These are phyloP conservation scores for Tinamus guttatus DNA, from an alignment of 2,113 vertebrate species.

Conservation along the genomic window DNA sequence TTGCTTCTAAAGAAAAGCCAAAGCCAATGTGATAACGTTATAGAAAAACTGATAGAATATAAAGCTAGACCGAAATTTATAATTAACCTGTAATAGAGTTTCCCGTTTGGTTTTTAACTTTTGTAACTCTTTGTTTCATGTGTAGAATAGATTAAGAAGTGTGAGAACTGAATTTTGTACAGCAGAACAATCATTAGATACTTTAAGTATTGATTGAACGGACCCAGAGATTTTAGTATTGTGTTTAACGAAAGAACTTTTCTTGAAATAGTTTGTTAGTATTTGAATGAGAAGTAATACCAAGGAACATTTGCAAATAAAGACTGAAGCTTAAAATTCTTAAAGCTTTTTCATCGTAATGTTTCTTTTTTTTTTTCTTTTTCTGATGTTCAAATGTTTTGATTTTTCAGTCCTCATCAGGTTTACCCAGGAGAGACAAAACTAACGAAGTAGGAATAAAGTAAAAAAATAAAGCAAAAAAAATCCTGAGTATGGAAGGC, in stretches of 20 bases:
- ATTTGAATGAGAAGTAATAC: not conserved
- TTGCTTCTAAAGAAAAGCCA: not conserved
- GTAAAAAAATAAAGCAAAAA: not conserved
- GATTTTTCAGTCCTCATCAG: not conserved
- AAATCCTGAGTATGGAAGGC: not conserved
- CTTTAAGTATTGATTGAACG: too few relatives aligned
- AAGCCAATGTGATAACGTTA: not conserved
- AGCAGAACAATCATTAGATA: not conserved
- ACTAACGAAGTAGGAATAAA: not conserved
- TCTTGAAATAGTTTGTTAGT: not conserved
- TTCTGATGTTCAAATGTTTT: fast-evolving
- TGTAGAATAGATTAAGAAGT: not conserved
- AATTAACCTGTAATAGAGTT: not conserved
- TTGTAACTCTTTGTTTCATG: not conserved
- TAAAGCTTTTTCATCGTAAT: not conserved
- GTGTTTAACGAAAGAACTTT: not conserved
- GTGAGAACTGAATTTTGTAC: not conserved
- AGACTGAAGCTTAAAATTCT: not conserved
- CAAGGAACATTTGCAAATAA: not conserved
- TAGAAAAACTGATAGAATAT: not conserved
- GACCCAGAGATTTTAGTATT: not conserved
- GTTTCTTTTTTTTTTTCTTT: not conserved
- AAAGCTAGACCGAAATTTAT: not conserved
- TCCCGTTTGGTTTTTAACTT: not conserved
- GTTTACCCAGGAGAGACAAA: not conserved